A percentile compares a stretch with the other conserved stretches of the same genome.
phyloP scores from a whole-genome alignment of 2,113 vertebrate species.

The Lycaon pictus region DNA sequence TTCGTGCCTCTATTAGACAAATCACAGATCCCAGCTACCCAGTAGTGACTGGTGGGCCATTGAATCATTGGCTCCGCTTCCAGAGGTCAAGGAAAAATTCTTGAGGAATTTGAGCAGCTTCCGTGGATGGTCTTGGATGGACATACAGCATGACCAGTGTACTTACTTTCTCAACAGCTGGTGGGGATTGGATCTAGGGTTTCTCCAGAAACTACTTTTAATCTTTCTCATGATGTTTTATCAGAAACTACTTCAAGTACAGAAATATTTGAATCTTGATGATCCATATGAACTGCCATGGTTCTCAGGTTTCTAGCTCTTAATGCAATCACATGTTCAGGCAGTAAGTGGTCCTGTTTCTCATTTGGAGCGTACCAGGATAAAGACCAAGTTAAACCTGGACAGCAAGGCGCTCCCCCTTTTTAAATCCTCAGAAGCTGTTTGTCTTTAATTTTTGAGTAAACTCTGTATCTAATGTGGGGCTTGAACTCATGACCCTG shows the following conservation, averaged over 20 bases:
- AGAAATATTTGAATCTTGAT: constrained; percentile 88
- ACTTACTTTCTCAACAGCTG: constrained; percentile 96
- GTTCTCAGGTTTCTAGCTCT: constrained; percentile 88
- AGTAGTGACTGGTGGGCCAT: constrained; percentile 96
- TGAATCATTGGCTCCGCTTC: constrained; percentile 92
- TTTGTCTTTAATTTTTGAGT: not conserved
- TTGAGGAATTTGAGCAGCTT: constrained; percentile 95
- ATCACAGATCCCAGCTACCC: constrained; percentile 97
- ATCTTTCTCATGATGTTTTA: constrained; percentile 91
- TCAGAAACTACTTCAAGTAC: constrained; percentile 90
- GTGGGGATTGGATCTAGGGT: constrained; percentile 93
- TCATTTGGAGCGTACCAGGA: constrained; percentile 95
- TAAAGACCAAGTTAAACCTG: constrained; percentile 97
- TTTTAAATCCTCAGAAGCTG: not conserved
- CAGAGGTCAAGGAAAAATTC: constrained; percentile 96
- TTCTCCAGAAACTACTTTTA: constrained; percentile 93
- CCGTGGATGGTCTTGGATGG: constrained; percentile 90
- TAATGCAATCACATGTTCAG: constrained; percentile 95
- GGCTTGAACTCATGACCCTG: not conserved
- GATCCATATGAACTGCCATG: constrained; percentile 80
- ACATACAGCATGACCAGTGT: constrained; percentile 96
- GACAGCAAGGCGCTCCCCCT: constrained; percentile 97
- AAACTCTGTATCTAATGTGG: not conserved
- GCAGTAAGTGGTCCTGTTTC: constrained; percentile 95
- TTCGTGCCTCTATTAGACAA: constrained; percentile 95